phyloP scores from a whole-genome alignment of 2,113 vertebrate species.

The Ia io region DNA sequence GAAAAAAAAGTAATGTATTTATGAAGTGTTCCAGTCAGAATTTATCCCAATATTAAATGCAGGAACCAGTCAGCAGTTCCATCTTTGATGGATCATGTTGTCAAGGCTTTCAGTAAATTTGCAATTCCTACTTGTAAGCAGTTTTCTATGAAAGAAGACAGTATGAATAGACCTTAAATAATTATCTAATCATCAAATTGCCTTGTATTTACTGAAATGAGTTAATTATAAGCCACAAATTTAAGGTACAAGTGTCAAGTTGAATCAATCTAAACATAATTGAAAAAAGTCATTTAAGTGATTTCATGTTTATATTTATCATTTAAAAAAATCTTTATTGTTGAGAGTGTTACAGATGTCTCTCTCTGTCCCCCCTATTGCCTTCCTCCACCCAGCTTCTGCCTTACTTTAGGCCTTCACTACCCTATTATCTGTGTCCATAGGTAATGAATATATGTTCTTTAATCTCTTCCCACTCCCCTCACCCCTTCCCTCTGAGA shows the following conservation, averaged over 20 bases:
- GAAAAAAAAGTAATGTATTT: slow-evolving; percentile 18
- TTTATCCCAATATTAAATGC: not conserved
- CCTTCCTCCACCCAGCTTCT: too few relatives aligned
- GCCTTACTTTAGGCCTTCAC: too few relatives aligned
- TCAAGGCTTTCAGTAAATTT: not conserved
- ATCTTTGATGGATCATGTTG: not conserved
- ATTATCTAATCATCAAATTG: slow-evolving; percentile 15
- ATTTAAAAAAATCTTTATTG: too few relatives aligned
- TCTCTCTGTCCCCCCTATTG: too few relatives aligned
- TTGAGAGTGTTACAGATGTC: too few relatives aligned
- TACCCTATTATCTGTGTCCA: too few relatives aligned
- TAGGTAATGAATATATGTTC: too few relatives aligned
- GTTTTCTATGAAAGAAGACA: slow-evolving; percentile 42
- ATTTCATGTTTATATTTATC: not conserved
- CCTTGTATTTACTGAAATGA: slow-evolving; percentile 13
- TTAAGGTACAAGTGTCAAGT: not conserved
- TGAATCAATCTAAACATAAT: not conserved
- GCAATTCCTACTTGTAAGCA: not conserved
- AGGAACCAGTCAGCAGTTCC: not conserved
- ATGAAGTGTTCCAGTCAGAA: not conserved
- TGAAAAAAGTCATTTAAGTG: slow-evolving; percentile 34
- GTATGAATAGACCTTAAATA: slow-evolving; percentile 23
- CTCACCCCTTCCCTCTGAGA: too few relatives aligned
- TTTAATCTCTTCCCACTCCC: too few relatives aligned
- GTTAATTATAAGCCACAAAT: not conserved